Percentiles rank a stretch among this genome's conserved stretches.
These are phyloP conservation scores for Eulithis testata DNA, from an alignment of 2,888 invertebrate species.

Conservation along the genomic window DNA sequence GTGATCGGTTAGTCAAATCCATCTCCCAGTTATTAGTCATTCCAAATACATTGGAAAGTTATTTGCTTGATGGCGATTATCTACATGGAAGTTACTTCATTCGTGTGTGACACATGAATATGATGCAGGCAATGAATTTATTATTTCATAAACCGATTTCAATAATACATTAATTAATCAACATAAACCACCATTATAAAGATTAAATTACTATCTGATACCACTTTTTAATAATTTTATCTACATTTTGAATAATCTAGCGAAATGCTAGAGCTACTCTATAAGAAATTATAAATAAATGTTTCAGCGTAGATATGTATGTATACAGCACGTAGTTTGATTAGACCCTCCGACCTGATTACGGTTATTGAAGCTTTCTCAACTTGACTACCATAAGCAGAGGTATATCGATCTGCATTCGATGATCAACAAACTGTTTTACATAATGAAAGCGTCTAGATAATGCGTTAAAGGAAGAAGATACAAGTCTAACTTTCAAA, in stretches of 20 bases:
- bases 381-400: constrained; percentile 60
- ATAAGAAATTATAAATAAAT: not conserved
- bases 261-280: constrained; percentile 1
- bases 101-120: constrained; percentile 56
- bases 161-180: constrained; percentile 5
- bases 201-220: constrained; percentile 1
- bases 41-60: constrained; percentile 77
- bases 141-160: constrained; percentile 3
- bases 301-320: constrained; percentile 35
- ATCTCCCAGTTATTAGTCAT: constrained; percentile 78
- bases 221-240: not conserved
- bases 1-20: constrained; percentile 75
- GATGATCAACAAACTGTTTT: constrained; percentile 58
- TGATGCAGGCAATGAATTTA: constrained; percentile 69
- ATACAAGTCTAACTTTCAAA: constrained; percentile 67
- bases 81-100: constrained; percentile 58
- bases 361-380: constrained; percentile 62
- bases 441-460: constrained; percentile 74
- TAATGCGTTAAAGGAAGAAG: constrained; percentile 75
- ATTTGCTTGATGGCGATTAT: constrained; percentile 70
- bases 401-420: constrained; percentile 60
- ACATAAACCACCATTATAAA: constrained; percentile 21
- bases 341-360: constrained; percentile 52
- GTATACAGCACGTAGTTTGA: constrained; percentile 40
- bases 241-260: constrained; percentile 7